Evolutionary conservation across 2,113 vertebrate genomes (phyloP).

Genomic region (Dicerorhinus sumatrensis): DNA sequence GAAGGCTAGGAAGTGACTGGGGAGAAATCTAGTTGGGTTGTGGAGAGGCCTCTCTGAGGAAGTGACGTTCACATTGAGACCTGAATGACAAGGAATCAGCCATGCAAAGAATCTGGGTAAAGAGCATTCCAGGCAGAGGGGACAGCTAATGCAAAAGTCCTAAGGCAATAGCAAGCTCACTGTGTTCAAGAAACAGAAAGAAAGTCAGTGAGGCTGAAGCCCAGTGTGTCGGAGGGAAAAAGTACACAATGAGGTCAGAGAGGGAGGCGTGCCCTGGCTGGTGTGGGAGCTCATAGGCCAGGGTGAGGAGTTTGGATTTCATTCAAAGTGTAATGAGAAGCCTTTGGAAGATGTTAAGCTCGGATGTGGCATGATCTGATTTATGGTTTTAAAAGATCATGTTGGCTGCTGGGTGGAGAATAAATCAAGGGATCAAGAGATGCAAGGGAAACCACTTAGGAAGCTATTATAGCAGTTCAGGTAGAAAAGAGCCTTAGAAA

Average conservation of each 20-base stretch:
- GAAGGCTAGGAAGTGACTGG: not conserved
- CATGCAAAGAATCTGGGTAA: constrained; percentile 5
- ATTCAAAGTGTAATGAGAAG: constrained; percentile 65
- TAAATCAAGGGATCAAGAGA: constrained; percentile 50
- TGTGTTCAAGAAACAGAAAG: not conserved
- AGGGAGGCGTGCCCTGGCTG: not conserved
- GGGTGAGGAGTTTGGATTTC: constrained; percentile 35
- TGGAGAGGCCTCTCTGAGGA: not conserved
- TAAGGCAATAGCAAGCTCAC: not conserved
- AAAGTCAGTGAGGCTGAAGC: not conserved
- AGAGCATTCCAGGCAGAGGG: constrained; percentile 50
- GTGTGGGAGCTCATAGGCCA: not conserved
- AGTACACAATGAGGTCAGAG: constrained; percentile 19
- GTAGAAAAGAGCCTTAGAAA: constrained; percentile 14
- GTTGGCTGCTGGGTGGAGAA: constrained; percentile 43
- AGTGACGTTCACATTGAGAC: constrained; percentile 10
- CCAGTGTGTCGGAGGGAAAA: not conserved
- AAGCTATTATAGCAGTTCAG: not conserved
- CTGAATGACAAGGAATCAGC: constrained; percentile 17
- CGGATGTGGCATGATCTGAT: constrained; percentile 43
- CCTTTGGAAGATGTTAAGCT: constrained; percentile 55
- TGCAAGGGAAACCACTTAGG: constrained; percentile 25
- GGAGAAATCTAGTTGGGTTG: not conserved
- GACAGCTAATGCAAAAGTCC: constrained; percentile 42
- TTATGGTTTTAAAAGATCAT: constrained; percentile 70